Evolutionary conservation across 2,888 invertebrate species (phyloP).

Genomic region (Eretmocerus hayati): DNA sequence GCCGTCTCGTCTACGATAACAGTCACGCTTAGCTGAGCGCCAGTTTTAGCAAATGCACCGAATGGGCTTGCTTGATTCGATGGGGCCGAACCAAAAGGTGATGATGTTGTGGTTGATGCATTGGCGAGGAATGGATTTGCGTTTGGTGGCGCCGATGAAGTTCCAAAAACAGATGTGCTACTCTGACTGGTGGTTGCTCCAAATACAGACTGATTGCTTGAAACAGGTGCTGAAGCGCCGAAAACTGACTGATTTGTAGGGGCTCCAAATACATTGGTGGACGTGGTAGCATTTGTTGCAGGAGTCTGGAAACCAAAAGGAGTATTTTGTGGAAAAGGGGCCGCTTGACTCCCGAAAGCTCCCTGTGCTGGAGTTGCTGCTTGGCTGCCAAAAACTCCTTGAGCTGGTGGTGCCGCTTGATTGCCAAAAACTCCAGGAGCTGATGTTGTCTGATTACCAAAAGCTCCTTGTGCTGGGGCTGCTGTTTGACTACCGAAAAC

Average conservation of each 20-base stretch:
- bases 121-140: constrained; percentile 6
- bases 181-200: background rate
- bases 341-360: background rate
- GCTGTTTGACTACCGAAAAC: no score
- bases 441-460: background rate
- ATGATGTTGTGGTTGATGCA: constrained; percentile 18
- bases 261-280: constrained; percentile 7
- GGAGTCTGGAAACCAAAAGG: constrained; percentile 9
- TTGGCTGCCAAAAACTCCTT: no score
- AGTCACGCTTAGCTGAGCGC: constrained; percentile 19
- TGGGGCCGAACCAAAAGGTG: constrained; percentile 19
- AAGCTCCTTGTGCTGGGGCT: constrained; percentile 1
- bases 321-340: background rate
- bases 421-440: background rate
- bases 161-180: constrained; percentile 32
- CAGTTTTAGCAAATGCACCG: constrained; percentile 1
- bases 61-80: constrained; percentile 19
- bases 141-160: constrained; percentile 32
- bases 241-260: background rate
- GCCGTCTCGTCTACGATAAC: constrained; percentile 30
- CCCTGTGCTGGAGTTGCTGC: background rate
- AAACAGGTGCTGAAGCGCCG: background rate
- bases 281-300: background rate
- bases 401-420: constrained; percentile 10
- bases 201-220: constrained; percentile 12